Conservation (phyloP, 2,797 vertebrate genomes). For the Rallus crepitans region DNA sequence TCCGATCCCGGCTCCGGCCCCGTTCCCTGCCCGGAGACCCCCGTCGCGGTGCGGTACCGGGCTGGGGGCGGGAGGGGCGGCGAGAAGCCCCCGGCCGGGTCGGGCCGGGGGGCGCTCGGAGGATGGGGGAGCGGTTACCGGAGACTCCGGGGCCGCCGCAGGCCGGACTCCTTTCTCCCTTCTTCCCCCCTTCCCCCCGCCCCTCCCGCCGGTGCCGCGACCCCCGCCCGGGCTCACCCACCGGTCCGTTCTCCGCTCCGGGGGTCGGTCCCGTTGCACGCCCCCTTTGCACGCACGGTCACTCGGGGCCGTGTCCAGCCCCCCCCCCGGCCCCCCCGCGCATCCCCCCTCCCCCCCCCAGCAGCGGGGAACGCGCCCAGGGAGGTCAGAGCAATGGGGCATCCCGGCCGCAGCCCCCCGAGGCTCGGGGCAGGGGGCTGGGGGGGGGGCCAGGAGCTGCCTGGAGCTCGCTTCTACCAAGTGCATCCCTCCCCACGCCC, state of each 20-base stretch:
- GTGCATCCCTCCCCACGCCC: too few relatives aligned
- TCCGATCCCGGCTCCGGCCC: neutral
- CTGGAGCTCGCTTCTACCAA: neutral
- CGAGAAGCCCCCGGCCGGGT: neutral
- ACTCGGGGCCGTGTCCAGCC: neutral
- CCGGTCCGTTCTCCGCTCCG: neutral
- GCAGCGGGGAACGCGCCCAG: too few relatives aligned
- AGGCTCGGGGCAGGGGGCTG: neutral
- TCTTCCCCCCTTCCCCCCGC: neutral
- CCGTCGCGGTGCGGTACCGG: neutral
- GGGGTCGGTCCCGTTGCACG: neutral
- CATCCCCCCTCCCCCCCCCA: neutral
- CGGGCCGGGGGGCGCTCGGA: neutral
- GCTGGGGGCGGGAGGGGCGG: neutral
- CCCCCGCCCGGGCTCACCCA: neutral
- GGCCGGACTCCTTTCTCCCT: neutral
- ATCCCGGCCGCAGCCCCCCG: neutral
- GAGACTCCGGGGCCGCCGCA: neutral
- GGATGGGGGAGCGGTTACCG: neutral
- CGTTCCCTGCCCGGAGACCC: neutral
- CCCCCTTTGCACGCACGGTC: neutral
- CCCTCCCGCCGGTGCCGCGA: neutral
- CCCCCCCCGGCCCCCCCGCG: neutral
- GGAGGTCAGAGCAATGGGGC: neutral
- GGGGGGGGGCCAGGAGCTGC: neutral